Conservation (phyloP, 92 coral and sea anemone species). For the Paramuricea clavata region DNA sequence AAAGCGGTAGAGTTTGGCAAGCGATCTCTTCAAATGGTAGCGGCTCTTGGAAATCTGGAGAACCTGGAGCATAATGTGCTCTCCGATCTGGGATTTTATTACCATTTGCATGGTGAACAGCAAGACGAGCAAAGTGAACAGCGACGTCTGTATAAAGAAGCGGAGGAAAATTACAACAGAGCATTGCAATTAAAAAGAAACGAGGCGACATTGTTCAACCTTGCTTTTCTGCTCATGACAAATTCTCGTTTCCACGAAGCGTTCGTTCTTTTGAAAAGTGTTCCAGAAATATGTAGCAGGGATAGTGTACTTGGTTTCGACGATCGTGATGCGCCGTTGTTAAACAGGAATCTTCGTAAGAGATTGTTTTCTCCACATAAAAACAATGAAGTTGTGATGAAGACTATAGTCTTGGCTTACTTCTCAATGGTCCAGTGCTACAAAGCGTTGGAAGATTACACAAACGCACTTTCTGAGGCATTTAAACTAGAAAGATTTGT, state of each 20-base stretch:
- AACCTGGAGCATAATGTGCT: neutral
- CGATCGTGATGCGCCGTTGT: neutral
- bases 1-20: conserved; percentile 6
- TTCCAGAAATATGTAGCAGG: neutral
- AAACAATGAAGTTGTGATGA: neutral
- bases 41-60: neutral
- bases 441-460: neutral
- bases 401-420: conserved; percentile 4
- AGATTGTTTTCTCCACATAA: neutral
- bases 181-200: neutral
- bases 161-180: neutral
- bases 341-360: neutral
- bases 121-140: neutral
- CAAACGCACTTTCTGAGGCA: neutral
- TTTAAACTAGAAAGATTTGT: neutral
- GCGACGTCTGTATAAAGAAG: neutral
- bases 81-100: conserved; percentile 8
- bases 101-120: conserved; percentile 2
- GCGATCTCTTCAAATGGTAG: neutral
- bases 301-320: neutral
- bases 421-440: neutral
- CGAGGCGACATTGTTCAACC: neutral
- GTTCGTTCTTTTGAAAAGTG: neutral
- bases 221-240: neutral
- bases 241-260: neutral